Base-by-base conservation (phyloP, 2,113 vertebrate genomes). In the Siniperca knerii region DNA sequence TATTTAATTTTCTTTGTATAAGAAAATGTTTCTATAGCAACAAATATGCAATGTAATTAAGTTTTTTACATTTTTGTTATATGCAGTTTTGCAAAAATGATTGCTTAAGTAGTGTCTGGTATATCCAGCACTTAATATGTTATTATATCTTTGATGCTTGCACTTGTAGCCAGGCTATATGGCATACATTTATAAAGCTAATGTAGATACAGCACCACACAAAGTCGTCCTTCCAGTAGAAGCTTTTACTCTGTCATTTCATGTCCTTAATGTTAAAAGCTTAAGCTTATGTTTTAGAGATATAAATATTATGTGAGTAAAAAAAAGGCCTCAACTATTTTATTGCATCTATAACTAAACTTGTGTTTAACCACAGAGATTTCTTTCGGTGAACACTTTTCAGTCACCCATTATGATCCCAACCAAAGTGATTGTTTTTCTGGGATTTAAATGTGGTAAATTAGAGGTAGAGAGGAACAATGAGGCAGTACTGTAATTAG, bases 21-120 rank as follows among this genome's bases (percentile, higher is more conserved):
- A 89, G 73, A 90, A 81, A 88, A 84, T 79, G 84, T 95, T 96
- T 95, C 91, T 95, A 96, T 94, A 90, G 92, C 91, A 90, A 92
- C 86, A 82, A 91, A 95, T 92, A 94, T 95, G 91, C 93, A 95
- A 92, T 96, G 90, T 92, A 92, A 94, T 93, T 90, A 91, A 81
- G 89, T 95, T 96, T 94, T 85, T 94, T 94, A 94, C 85, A 87
- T 92, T 94, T 88, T 94, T 94, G 92, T 94, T 90, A 89, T 74
- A 90, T 84, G 79, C 86, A 77, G 83, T 92, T 94, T 91, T 89
- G 90, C 93, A 91, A 77, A 77, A 92, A 65, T 75, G 88, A 86
- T 68, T 80, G 92, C 92, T 94, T 94, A 77, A 84, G 44, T 88
- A 83, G 87, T 88, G 85, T 85, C 69, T 92, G 92, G 91, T 44